These are phyloP conservation scores for Osmerus eperlanus DNA, from an alignment of 2,113 vertebrate genomes.

Conservation along the genomic window DNA sequence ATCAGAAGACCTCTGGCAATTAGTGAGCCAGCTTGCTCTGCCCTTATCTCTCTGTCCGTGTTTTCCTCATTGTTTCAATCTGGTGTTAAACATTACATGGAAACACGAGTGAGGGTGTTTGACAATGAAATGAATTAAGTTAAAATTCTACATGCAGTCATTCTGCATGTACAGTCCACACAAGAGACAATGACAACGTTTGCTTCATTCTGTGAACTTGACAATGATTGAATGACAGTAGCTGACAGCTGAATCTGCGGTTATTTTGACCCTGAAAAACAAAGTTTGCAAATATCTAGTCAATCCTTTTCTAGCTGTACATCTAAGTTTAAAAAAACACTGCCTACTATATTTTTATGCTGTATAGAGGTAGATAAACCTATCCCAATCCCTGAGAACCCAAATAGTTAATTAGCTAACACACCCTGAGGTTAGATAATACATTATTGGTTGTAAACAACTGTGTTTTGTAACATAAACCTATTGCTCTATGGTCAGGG, in stretches of 20 bases:
- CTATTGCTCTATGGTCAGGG: too few species aligned
- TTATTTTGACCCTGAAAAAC: slow-evolving; percentile 57
- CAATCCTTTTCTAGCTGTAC: not conserved
- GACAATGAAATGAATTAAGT: slow-evolving; percentile 13
- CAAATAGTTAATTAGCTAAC: too few species aligned
- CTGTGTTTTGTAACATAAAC: too few species aligned
- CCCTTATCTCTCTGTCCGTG: not conserved
- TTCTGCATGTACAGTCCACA: not conserved
- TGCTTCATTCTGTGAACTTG: slow-evolving; percentile 34
- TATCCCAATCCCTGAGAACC: too few species aligned
- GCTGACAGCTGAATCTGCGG: slow-evolving; percentile 28
- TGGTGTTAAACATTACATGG: slow-evolving; percentile 5
- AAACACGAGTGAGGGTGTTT: not conserved
- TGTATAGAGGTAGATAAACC: too few species aligned
- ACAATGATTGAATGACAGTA: slow-evolving; percentile 34
- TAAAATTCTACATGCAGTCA: slow-evolving; percentile 40
- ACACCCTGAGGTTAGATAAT: too few species aligned
- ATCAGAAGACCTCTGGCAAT: not conserved
- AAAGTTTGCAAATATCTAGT: slow-evolving; percentile 32
- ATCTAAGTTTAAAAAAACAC: not conserved
- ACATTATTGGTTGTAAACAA: too few species aligned
- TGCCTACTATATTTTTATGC: not conserved
- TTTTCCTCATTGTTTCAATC: not conserved
- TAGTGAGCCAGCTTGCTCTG: not conserved
- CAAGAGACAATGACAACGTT: slow-evolving; percentile 53